Conservation (phyloP, 2,113 vertebrate species). For the Callospermophilus lateralis region DNA sequence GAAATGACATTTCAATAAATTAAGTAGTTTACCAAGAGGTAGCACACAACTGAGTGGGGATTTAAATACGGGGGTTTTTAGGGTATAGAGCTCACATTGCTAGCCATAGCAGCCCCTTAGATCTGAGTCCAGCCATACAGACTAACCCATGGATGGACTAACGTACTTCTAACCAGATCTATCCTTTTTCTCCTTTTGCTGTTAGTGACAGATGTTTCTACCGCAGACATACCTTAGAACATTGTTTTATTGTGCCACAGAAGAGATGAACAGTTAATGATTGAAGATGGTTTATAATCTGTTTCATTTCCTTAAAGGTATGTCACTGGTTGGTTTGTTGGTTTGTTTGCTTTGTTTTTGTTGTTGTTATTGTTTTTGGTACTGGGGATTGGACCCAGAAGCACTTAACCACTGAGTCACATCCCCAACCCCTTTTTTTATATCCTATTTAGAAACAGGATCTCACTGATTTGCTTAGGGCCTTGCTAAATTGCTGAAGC, state of each 20-base stretch:
- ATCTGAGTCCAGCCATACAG: background rate
- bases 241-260: background rate
- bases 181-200: background rate
- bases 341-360: too few species aligned
- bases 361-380: too few species aligned
- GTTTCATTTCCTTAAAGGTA: background rate
- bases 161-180: background rate
- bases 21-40: constrained; percentile 9
- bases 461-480: too few species aligned
- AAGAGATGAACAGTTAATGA: background rate
- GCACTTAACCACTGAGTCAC: too few species aligned
- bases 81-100: background rate
- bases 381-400: too few species aligned
- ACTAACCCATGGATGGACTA: background rate
- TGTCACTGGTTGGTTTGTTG: background rate
- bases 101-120: background rate
- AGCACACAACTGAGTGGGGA: background rate
- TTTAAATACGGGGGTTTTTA: background rate
- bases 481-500: too few species aligned
- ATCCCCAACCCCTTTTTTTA: too few species aligned
- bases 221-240: background rate
- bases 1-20: constrained; percentile 14
- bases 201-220: background rate
- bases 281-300: background rate
- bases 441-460: too few species aligned